Evolutionary conservation across 2,888 invertebrate genomes (phyloP).

Genomic region (Brachypterus glaber): DNA sequence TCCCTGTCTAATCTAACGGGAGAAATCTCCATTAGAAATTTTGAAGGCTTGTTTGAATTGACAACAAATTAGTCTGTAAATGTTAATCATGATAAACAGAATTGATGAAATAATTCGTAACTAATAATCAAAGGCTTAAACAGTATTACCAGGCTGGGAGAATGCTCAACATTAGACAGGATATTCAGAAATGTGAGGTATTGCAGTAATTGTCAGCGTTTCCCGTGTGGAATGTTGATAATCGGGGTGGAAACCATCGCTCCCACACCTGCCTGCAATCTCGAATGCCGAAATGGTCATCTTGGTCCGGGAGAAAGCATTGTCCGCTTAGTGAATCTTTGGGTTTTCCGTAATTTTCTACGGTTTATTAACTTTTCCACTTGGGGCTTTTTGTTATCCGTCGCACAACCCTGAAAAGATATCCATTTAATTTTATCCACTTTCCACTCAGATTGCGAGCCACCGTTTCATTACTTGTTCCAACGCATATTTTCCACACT

Average conservation of each 20-base stretch:
- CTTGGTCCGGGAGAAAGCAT: conserved; percentile 24
- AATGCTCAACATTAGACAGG: conserved; percentile 11
- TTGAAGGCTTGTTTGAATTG: no score
- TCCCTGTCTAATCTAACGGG: no score
- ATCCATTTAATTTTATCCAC: conserved; percentile 3
- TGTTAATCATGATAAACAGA: no score
- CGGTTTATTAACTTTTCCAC: conserved; percentile 28
- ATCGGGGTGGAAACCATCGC: conserved; percentile 26
- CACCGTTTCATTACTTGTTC: neutral
- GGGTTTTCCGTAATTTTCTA: conserved; percentile 16
- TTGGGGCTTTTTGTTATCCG: conserved; percentile 3
- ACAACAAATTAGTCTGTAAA: no score
- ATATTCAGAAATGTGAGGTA: conserved; percentile 27
- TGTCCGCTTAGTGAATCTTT: conserved; percentile 1
- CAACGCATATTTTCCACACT: no score
- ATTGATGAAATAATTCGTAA: no score
- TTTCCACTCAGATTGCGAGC: no score
- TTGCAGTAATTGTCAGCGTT: conserved; percentile 33
- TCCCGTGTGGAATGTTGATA: conserved; percentile 37
- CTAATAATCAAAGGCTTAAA: no score
- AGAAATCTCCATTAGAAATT: no score
- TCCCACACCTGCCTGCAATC: conserved; percentile 30
- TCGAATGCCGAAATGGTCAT: conserved; percentile 30
- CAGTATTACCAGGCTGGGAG: no score
- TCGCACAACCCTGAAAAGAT: neutral